Evolutionary conservation across 23 tunicate species (phyloP).

Genomic region (Oikopleura dioica): DNA sequence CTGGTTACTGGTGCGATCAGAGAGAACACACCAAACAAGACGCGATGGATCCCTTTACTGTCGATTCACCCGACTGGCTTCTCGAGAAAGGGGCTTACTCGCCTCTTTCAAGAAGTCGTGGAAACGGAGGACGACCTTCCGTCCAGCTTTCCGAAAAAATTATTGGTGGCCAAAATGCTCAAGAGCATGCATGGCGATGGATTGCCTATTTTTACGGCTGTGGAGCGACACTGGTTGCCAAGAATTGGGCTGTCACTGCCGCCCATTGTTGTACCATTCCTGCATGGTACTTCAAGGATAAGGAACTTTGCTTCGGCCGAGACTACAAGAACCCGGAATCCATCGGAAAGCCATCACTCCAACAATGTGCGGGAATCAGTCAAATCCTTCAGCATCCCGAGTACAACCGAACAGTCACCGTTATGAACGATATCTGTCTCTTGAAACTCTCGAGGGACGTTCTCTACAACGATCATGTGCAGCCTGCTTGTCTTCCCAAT

Average conservation of each 20-base stretch:
- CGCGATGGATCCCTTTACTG: neutral
- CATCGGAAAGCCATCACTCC: neutral
- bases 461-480: neutral
- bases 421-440: slow-evolving; percentile 10
- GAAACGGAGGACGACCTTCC: no score
- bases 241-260: slow-evolving; percentile 71
- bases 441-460: neutral
- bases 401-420: neutral
- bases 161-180: slow-evolving; percentile 34
- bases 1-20: slow-evolving; percentile 11
- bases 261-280: slow-evolving; percentile 53
- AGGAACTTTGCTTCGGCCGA: slow-evolving; percentile 2
- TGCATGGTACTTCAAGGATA: neutral
- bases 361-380: slow-evolving; percentile 2
- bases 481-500: neutral
- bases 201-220: slow-evolving; percentile 33
- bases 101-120: no score
- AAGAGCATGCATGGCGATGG: slow-evolving; percentile 57
- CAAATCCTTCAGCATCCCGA: slow-evolving; percentile 5
- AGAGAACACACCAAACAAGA: no score
- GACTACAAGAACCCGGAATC: neutral
- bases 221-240: slow-evolving; percentile 56
- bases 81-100: neutral
- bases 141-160: no score
- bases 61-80: neutral